These are phyloP conservation scores for Anguilla pacifica DNA, from an alignment of 2,797 vertebrate genomes.

Conservation along the genomic window DNA sequence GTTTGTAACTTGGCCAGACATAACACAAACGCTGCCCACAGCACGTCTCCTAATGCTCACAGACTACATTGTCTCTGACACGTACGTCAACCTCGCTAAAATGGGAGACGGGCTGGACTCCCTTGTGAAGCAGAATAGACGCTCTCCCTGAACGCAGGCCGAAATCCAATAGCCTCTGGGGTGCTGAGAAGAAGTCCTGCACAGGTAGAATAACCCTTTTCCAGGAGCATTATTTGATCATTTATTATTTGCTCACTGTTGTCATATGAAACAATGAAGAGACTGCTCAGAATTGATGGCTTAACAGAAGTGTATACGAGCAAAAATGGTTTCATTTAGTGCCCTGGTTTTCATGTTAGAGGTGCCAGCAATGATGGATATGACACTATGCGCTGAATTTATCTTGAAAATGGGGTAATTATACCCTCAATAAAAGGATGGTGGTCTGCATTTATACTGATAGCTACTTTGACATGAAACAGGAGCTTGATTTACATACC, in stretches of 20 bases:
- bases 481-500: slow-evolving; percentile 47
- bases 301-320: slow-evolving; percentile 86
- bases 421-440: slow-evolving; percentile 82
- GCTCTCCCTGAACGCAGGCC: not conserved
- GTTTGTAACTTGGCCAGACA: slow-evolving; percentile 31
- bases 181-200: not conserved
- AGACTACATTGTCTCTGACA: not conserved
- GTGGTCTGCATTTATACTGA: slow-evolving; percentile 87
- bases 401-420: slow-evolving; percentile 94
- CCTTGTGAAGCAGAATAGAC: not conserved
- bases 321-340: slow-evolving; percentile 88
- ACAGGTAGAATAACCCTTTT: slow-evolving; percentile 23
- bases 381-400: slow-evolving; percentile 85
- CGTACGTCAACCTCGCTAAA: not conserved
- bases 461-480: slow-evolving; percentile 69
- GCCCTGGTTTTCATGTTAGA: slow-evolving; percentile 79
- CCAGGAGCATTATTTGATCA: slow-evolving; percentile 79
- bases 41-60: not conserved
- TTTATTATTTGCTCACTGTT: slow-evolving; percentile 82
- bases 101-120: not conserved
- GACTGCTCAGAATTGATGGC: slow-evolving; percentile 84
- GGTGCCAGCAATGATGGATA: slow-evolving; percentile 89
- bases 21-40: not conserved
- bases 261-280: slow-evolving; percentile 86
- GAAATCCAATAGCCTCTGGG: not conserved